Evolutionary conservation across 1,140 invertebrate species (phyloP), one percentile per base, ranked within the genome.

Genomic region (Steinernema khuongi): DNA sequence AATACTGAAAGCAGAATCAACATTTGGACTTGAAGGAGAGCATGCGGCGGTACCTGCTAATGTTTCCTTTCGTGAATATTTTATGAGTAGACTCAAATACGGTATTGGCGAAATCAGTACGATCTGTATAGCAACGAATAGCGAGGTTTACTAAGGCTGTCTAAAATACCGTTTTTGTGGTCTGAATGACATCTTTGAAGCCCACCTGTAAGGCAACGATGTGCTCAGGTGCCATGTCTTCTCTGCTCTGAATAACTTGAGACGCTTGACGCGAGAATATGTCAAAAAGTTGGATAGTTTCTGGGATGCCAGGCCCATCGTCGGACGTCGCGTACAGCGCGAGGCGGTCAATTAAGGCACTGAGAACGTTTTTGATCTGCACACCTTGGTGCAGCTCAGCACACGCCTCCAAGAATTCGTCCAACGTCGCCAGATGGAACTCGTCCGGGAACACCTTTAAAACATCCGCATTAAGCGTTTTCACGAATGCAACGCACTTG

Each of bases 221-320:
- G 86, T 99, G 96, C 87, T 99, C 96, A 0, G 92, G 87, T 0
- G 94, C 92, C 91, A 98, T 94, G 83, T 97, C 93, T 80, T 91
- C 91, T 66, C 95, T 90, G 76, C 91, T 93, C 90, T 93, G 86
- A 75, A 86, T 83, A 14, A 86, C 69, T 67, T 92, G 91, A 1
- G 94, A 92, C 32, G 98, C 92, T 88, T 98, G 94, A 81, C 95
- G 91, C n/a, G 94, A 96, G 85, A 99, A 98, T 33, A 98, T 94
- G 83, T 98, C 94, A 88, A 99, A 99, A 0, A 99, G 87, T 83
- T 95, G 91, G 17, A 96, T 92, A 81, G 96, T 92, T 74, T 90
- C 88, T 11, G 93, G 91, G 80, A 93, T 92, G 30, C 91, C 91
- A 68, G 89, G 88, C 18, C 88, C 87, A 75, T 90, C 89, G 67